phyloP scores from a whole-genome alignment of 2,888 invertebrate genomes.

The Orchesella flavescens region DNA sequence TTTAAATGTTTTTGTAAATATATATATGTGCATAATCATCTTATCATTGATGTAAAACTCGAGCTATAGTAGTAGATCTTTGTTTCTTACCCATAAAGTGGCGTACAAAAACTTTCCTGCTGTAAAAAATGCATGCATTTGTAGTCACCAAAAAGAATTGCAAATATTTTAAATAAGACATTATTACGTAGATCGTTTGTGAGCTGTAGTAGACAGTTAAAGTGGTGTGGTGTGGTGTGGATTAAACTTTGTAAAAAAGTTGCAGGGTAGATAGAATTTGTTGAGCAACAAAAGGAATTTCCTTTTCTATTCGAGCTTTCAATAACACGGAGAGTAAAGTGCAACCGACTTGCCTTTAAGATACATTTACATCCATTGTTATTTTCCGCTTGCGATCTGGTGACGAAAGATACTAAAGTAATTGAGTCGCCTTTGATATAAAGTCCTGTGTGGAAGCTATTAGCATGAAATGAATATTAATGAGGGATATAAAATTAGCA shows the following conservation, averaged over 20 bases:
- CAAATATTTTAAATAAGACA: too few species aligned
- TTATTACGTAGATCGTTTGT: too few species aligned
- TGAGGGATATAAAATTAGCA: constrained; percentile 64
- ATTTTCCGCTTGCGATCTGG: constrained; percentile 36
- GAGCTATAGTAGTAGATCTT: too few species aligned
- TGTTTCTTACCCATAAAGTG: too few species aligned
- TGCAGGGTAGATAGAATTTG: background rate
- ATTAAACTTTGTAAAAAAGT: constrained; percentile 14
- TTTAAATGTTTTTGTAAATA: too few species aligned
- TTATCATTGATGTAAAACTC: too few species aligned
- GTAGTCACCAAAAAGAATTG: too few species aligned
- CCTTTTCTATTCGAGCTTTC: background rate
- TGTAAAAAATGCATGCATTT: too few species aligned
- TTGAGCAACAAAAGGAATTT: constrained; percentile 13
- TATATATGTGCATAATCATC: too few species aligned
- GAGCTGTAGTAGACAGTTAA: too few species aligned
- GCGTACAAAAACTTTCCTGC: too few species aligned
- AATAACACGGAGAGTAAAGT: background rate
- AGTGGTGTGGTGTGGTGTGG: background rate
- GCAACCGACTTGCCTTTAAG: background rate
- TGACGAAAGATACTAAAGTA: constrained; percentile 59
- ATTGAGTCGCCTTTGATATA: constrained; percentile 58
- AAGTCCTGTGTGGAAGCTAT: constrained; percentile 64
- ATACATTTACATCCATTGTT: background rate
- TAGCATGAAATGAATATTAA: constrained; percentile 71